phyloP scores from a whole-genome alignment of 1,140 invertebrate species.

The Zaprionus vittiger region DNA sequence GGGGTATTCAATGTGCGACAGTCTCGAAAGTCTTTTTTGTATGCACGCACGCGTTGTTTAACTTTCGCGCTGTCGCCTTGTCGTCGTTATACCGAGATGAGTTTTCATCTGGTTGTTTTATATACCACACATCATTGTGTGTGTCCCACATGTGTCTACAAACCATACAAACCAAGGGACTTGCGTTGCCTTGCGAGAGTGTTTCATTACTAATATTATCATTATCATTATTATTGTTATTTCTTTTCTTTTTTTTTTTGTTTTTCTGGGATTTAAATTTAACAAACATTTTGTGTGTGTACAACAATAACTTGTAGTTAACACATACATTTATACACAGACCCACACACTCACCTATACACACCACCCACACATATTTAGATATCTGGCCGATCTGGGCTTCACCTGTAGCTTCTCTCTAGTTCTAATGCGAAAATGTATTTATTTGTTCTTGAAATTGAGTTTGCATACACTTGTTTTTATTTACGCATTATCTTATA shows the following conservation, averaged over 20 bases:
- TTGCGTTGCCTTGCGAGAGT: constrained; percentile 17
- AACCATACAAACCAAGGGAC: not conserved
- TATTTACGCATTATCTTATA: constrained; percentile 53
- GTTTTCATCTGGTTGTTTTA: constrained; percentile 30
- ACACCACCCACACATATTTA: constrained; percentile 1
- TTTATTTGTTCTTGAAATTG: constrained; percentile 60
- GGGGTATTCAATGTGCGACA: constrained; percentile 35
- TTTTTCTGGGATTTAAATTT: constrained; percentile 1
- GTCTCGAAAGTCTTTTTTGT: constrained; percentile 23
- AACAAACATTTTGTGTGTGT: constrained; percentile 1
- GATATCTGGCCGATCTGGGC: constrained; percentile 19
- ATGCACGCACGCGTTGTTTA: constrained; percentile 19
- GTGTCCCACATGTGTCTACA: constrained; percentile 28
- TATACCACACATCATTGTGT: not conserved
- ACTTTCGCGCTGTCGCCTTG: constrained; percentile 31
- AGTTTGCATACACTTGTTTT: constrained; percentile 57
- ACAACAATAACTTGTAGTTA: constrained; percentile 20
- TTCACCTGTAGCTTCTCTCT: constrained; percentile 41
- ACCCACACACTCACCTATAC: not conserved
- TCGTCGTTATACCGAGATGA: constrained; percentile 14
- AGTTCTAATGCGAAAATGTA: constrained; percentile 43
- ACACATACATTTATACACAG: constrained; percentile 9
- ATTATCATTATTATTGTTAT: constrained; percentile 6
- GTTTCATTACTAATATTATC: constrained; percentile 7
- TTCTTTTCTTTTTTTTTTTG: constrained; percentile 8